Base-by-base conservation (phyloP, 1,140 invertebrate species). In the Cherax quadricarinatus region DNA sequence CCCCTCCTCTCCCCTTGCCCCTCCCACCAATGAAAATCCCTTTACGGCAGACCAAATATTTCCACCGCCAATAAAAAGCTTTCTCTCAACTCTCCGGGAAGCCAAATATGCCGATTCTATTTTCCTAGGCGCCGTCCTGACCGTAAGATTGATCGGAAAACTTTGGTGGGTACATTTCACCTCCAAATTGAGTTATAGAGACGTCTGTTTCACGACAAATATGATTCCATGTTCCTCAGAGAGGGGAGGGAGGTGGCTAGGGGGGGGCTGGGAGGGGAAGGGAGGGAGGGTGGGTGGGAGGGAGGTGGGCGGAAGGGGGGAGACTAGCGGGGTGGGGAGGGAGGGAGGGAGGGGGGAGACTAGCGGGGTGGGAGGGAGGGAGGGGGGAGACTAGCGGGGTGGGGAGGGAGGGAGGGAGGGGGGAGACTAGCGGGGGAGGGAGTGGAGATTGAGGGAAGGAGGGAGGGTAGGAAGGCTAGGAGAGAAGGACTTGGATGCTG, bases 161-260 rank as follows among this genome's bases (percentile, higher is more conserved):
- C 66, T 90, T 90, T 53, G 82, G 81, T 90, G 66, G 88, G 62
- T 90, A 84, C 82, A 90, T 90, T 90, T 90, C 88, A 90, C 88
- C 88, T 84, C 81, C 24, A 90, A 90, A 90, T 90, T 90, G 88
- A 90, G 88, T 90, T 90, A 84, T 84, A 30, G 88, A 90, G 88
- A 82, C 88, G 88, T 90, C 81, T 90, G 88, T 90, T 90, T 82
- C 88, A 85, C 82, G 88, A 90, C 88, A 90, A 90, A 90, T 90
- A 90, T 90, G 88, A 90, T 90, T 90, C 82, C 82, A n/a, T 49
- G 62, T 21, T 51, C 51, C 62, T 51, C 80, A 10, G 49, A 70
- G 18, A 30, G 14, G 73, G 60, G 60, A 30, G 41, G 66, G 80
- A 1, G 1, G 53, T 1, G 53, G 53, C 1, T 48, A 49, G n/a